A percentile compares a stretch with the other conserved stretches of the same genome.
These are phyloP conservation scores for Myotis myotis DNA, from an alignment of 2,797 vertebrate genomes.

Conservation along the genomic window DNA sequence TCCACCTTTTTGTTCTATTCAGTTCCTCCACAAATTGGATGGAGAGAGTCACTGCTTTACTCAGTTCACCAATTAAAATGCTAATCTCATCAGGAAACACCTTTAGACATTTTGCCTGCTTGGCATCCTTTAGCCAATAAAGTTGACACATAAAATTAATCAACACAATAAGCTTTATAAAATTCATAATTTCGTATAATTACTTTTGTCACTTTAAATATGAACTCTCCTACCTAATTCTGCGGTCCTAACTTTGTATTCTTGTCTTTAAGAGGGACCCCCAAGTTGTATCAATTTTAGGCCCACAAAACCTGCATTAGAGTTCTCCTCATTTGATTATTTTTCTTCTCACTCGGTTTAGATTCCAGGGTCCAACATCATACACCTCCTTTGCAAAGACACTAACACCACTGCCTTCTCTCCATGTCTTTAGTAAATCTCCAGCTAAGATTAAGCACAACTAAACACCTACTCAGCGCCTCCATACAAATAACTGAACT, in stretches of 20 bases:
- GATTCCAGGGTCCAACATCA: background rate
- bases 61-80: background rate
- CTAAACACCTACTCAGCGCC: background rate
- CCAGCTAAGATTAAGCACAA: background rate
- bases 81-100: background rate
- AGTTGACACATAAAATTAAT: background rate
- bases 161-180: background rate
- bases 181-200: background rate
- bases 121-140: background rate
- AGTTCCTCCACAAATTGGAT: background rate
- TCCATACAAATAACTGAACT: background rate
- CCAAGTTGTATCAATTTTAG: background rate
- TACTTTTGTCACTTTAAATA: conserved; percentile 9
- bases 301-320: background rate
- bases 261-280: background rate
- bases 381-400: background rate
- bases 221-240: background rate
- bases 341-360: background rate
- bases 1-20: background rate
- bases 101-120: background rate
- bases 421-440: background rate
- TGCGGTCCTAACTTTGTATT: background rate
- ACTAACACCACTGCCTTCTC: background rate
- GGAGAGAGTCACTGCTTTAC: background rate
- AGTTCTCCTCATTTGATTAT: background rate